phyloP scores from a whole-genome alignment of 2,113 vertebrate species.

The Rhagologus leucostigma region DNA sequence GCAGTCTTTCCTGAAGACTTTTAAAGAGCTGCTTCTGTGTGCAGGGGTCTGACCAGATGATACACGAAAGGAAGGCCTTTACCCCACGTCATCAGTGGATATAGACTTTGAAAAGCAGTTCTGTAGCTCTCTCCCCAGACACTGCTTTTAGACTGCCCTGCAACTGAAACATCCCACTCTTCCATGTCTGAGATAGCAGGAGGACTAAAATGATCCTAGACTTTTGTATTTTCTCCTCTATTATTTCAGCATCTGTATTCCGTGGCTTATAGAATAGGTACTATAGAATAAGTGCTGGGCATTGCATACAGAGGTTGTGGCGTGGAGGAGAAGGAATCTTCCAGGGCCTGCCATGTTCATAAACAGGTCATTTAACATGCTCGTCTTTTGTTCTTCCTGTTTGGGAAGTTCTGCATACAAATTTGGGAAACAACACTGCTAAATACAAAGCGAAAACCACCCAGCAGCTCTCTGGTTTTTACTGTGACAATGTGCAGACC shows the following conservation, averaged over 20 bases:
- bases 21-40: not conserved
- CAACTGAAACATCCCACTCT: not conserved
- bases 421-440: not conserved
- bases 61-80: not conserved
- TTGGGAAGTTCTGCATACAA: not conserved
- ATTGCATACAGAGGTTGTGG: accelerated
- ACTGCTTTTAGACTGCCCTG: not conserved
- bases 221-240: not conserved
- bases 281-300: not conserved
- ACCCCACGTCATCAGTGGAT: not conserved
- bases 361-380: not conserved
- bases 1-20: not conserved
- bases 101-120: not conserved
- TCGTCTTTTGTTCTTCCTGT: not conserved
- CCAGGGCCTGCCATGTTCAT: not conserved
- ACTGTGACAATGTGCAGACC: not conserved
- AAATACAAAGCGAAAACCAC: not conserved
- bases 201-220: not conserved
- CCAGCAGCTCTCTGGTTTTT: not conserved
- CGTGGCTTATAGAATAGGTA: accelerated
- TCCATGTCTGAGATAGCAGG: not conserved
- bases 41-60: not conserved
- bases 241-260: not conserved
- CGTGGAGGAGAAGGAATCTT: not conserved
- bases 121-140: accelerated